phyloP scores from a whole-genome alignment of 2,888 invertebrate genomes.

The Pachydiplax longipennis region DNA sequence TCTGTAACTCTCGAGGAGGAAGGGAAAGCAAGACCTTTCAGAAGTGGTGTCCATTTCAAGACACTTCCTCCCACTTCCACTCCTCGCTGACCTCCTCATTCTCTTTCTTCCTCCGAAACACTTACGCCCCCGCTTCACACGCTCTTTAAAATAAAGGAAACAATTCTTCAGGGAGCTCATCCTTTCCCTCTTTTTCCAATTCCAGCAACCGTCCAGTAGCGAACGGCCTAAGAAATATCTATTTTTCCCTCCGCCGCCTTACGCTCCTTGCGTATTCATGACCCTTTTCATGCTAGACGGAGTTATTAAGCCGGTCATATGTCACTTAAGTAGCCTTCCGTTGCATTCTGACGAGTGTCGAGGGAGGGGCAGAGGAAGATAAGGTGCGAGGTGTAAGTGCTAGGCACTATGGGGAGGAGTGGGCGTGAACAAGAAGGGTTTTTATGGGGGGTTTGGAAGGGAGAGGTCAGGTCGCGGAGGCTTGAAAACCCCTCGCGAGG shows the following conservation, averaged over 20 bases:
- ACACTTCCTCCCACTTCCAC: background rate
- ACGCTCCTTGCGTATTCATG: constrained; percentile 19
- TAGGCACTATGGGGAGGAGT: background rate
- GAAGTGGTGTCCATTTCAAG: background rate
- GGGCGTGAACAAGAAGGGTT: background rate
- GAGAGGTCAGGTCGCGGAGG: background rate
- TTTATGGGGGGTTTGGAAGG: background rate
- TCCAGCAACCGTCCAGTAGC: background rate
- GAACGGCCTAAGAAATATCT: background rate
- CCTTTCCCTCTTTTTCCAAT: background rate
- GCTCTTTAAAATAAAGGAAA: background rate
- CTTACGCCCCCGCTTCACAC: background rate
- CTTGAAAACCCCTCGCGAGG: background rate
- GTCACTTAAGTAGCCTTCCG: constrained; percentile 6
- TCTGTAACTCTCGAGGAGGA: background rate
- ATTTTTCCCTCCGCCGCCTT: background rate
- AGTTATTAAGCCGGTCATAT: constrained; percentile 41
- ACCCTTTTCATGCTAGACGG: constrained; percentile 28
- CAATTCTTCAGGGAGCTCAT: background rate
- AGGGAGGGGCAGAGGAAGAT: background rate
- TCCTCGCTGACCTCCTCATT: background rate
- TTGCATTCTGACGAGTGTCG: background rate
- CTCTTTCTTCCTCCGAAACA: background rate
- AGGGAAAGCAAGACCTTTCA: background rate
- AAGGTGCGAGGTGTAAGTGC: background rate